Evolutionary conservation across 1,140 invertebrate species (phyloP), one percentile per base, ranked within the genome.

Genomic region (Spodoptera litura): DNA sequence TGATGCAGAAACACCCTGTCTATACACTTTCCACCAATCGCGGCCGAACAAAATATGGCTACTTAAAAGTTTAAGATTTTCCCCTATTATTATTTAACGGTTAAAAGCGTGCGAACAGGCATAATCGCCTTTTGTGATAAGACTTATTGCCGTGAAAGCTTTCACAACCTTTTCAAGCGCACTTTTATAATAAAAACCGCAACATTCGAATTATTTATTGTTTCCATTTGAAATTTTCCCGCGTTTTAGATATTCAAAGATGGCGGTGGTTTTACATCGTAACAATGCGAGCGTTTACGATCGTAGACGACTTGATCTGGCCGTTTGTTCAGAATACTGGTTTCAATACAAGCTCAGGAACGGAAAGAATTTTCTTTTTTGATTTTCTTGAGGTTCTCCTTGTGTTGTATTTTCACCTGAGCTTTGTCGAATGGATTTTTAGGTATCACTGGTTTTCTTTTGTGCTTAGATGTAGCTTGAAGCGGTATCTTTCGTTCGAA

Each of bases 101-200:
- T 86, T 87, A 86, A 87, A 90, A 86, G 82, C 85, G 74, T 80
- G 81, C 78, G 83, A 72, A 84, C 80, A 85, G 77, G 79, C 82
- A 87, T 91, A 91, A 91, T 90, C 88, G 86, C 85, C 87, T 90
- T 90, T 89, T 89, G 85, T 83, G 82, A 74, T 55, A 88, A 87
- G 84, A 83, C 87, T 88, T 90, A 88, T 86, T 86, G 88, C 87
- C 75, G 82, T 87, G 84, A 87, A 89, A 86, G 84, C 87, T 85
- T 85, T 84, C 59, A 74, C 83, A 85, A 84, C 83, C 84, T 85
- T 86, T 85, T 90, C 82, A 85, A 78, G 77, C 88, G 66, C 78
- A 80, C 83, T 88, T 85, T 86, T 78, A 82, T 76, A 81, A 81
- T 81, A 84, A 83, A 85, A 87, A 85, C 82, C 85, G 72, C 85